These are phyloP conservation scores for Ellobium chinense DNA, from an alignment of 2,888 invertebrate species.

Conservation along the genomic window DNA sequence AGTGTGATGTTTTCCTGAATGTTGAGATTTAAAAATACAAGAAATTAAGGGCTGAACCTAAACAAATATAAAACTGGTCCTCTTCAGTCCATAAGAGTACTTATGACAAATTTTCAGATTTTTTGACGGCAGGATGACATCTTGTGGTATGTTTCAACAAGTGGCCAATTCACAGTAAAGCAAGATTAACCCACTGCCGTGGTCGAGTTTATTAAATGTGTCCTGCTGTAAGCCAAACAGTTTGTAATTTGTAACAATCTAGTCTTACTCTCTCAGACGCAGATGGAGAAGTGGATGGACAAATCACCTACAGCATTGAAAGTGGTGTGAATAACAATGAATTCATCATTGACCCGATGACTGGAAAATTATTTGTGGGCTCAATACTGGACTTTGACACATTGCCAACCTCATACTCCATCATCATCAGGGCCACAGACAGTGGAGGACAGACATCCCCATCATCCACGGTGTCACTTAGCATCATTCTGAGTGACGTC, in stretches of 20 bases:
- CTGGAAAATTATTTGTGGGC: constrained; percentile 55
- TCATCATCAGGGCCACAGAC: constrained; percentile 59
- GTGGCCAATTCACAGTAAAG: background rate
- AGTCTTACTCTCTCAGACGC: constrained; percentile 40
- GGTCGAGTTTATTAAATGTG: background rate
- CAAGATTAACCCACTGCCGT: background rate
- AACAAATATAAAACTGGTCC: too few species aligned
- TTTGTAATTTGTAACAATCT: too few species aligned
- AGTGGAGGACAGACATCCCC: constrained; percentile 45
- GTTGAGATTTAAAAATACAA: too few species aligned
- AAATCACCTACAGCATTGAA: constrained; percentile 59
- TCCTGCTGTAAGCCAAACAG: background rate
- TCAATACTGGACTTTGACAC: constrained; percentile 67
- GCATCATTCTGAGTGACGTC: constrained; percentile 56
- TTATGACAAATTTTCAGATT: too few species aligned
- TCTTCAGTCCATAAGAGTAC: too few species aligned
- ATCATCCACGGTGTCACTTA: constrained; percentile 53
- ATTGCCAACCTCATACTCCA: constrained; percentile 50
- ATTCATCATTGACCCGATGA: constrained; percentile 53
- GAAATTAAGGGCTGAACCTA: too few species aligned
- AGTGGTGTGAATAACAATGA: constrained; percentile 45
- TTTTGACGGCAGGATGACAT: too few species aligned
- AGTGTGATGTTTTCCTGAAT: too few species aligned
- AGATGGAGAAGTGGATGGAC: constrained; percentile 62
- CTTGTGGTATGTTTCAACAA: too few species aligned